Conservation (phyloP, 2,888 invertebrate species). For the Drosophila kambysellisi region DNA sequence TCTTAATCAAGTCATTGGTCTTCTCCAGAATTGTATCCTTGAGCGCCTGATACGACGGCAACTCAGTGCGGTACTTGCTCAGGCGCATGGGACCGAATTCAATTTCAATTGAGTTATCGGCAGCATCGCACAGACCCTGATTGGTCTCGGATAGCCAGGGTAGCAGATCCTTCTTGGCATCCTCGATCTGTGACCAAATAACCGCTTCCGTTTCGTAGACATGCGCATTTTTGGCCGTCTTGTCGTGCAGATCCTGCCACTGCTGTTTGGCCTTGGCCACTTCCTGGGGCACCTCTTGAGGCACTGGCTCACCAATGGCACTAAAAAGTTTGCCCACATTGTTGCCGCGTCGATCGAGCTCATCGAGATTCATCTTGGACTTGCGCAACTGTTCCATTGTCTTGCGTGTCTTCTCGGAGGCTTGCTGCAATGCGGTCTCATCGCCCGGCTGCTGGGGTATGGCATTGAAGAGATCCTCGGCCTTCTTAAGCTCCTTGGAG, state of each 20-base stretch:
- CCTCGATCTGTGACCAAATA: slow-evolving; percentile 97
- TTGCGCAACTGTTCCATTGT: slow-evolving; percentile 91
- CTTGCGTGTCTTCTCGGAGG: slow-evolving; percentile 91
- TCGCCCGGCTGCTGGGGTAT: slow-evolving; percentile 90
- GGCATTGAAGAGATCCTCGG: slow-evolving; percentile 88
- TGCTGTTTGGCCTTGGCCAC: slow-evolving; percentile 88
- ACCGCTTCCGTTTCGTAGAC: slow-evolving; percentile 94
- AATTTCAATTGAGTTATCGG: slow-evolving; percentile 91
- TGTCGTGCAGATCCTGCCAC: slow-evolving; percentile 90
- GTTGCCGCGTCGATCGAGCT: slow-evolving; percentile 90
- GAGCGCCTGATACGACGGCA: slow-evolving; percentile 91
- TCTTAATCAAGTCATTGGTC: slow-evolving; percentile 91
- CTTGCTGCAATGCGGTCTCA: slow-evolving; percentile 89
- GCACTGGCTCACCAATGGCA: slow-evolving; percentile 86
- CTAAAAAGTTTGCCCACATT: slow-evolving; percentile 85
- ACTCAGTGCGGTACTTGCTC: slow-evolving; percentile 93
- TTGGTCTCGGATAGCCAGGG: slow-evolving; percentile 94
- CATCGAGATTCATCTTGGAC: slow-evolving; percentile 91
- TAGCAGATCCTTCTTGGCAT: slow-evolving; percentile 92
- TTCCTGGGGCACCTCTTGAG: slow-evolving; percentile 83
- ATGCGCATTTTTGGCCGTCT: slow-evolving; percentile 90
- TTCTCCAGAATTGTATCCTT: slow-evolving; percentile 92
- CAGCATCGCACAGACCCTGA: slow-evolving; percentile 90
- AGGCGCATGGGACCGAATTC: slow-evolving; percentile 92
- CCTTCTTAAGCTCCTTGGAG: slow-evolving; percentile 89